Evolutionary conservation across 2,113 vertebrate species (phyloP).

Genomic region (Cephalopterus ornatus): DNA sequence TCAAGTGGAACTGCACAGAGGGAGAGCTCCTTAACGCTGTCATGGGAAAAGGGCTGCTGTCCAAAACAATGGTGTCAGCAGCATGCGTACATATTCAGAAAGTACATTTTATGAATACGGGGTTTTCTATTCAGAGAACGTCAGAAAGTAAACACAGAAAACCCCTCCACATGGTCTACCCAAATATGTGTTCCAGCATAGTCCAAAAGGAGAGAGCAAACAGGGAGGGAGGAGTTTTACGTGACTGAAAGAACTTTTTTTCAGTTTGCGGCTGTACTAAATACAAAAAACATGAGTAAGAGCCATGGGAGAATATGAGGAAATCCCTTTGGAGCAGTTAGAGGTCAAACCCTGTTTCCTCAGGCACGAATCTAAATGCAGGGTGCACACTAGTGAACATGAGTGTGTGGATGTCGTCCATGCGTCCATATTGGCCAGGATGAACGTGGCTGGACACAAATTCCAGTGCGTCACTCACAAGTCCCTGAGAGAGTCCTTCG

Average conservation of each 20-base stretch:
- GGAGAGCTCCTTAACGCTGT: not conserved
- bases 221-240: not conserved
- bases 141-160: not conserved
- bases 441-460: not conserved
- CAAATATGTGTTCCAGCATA: not conserved
- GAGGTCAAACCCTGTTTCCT: not conserved
- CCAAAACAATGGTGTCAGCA: conserved; percentile 13
- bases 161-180: not conserved
- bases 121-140: not conserved
- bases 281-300: not conserved
- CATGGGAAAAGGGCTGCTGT: conserved; percentile 9
- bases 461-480: not conserved
- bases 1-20: not conserved
- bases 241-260: not conserved
- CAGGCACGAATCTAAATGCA: fast-evolving
- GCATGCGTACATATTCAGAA: not conserved
- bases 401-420: fast-evolving
- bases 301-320: not conserved
- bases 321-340: not conserved
- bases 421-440: not conserved
- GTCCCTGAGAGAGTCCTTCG: not conserved
- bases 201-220: not conserved
- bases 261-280: not conserved
- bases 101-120: not conserved
- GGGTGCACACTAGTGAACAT: not conserved